Evolutionary conservation across 1,140 invertebrate genomes (phyloP).

Genomic region (Saccostrea cuccullata): DNA sequence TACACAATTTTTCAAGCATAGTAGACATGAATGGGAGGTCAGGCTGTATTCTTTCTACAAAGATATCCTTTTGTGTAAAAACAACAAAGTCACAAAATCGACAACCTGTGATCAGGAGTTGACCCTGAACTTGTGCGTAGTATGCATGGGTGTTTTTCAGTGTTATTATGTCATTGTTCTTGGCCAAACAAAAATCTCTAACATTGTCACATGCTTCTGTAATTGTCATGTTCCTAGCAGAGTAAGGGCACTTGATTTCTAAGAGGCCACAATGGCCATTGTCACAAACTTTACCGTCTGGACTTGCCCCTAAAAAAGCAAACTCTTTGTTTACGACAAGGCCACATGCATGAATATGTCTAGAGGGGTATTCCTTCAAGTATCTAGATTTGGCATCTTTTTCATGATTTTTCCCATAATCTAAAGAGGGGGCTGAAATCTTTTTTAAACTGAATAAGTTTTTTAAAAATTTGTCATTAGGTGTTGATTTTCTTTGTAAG

Average conservation of each 20-base stretch:
- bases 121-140: constrained; percentile 53
- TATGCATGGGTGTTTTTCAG: constrained; percentile 37
- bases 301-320: constrained; percentile 43
- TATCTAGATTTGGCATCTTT: constrained; percentile 46
- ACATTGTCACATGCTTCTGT: background rate
- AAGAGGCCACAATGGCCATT: constrained; percentile 47
- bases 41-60: constrained; percentile 45
- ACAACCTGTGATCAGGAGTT: constrained; percentile 51
- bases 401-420: constrained; percentile 56
- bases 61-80: constrained; percentile 49
- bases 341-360: constrained; percentile 46
- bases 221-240: constrained; percentile 46
- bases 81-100: constrained; percentile 54
- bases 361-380: constrained; percentile 17
- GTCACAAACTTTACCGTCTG: constrained; percentile 49
- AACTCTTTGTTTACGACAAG: constrained; percentile 47
- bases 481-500: constrained; percentile 44
- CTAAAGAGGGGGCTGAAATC: constrained; percentile 28
- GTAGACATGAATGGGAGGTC: constrained; percentile 40
- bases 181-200: background rate
- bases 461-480: constrained; percentile 32
- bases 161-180: background rate
- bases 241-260: constrained; percentile 51
- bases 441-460: constrained; percentile 17
- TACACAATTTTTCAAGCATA: constrained; percentile 11